Conservation (phyloP, 1,140 invertebrate species). For the Drosophila guanche region DNA sequence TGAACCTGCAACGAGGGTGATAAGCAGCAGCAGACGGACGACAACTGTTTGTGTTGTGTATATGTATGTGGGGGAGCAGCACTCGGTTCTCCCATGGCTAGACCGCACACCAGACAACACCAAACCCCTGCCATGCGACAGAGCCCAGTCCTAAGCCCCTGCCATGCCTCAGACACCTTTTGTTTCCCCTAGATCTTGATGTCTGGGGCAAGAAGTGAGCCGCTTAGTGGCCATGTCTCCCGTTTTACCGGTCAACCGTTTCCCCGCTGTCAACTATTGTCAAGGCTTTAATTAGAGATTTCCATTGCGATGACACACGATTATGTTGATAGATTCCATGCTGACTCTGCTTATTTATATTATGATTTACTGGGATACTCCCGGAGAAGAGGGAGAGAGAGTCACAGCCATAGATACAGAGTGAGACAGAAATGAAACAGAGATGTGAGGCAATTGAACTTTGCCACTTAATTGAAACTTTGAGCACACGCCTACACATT, state of each 20-base stretch:
- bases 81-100: conserved; percentile 21
- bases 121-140: conserved; percentile 12
- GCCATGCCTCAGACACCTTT: conserved; percentile 40
- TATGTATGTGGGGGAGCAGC: conserved; percentile 1
- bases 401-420: too few relatives aligned
- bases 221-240: conserved; percentile 38
- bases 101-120: conserved; percentile 28
- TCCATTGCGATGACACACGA: conserved; percentile 33
- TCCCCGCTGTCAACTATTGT: conserved; percentile 39
- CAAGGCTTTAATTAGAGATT: conserved; percentile 57
- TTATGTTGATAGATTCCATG: conserved; percentile 49
- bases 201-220: conserved; percentile 47
- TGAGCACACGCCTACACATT: conserved; percentile 6
- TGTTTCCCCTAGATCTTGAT: conserved; percentile 52
- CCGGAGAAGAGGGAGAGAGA: too few relatives aligned
- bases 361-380: conserved; percentile 8
- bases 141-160: neutral
- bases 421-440: too few relatives aligned
- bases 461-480: conserved; percentile 52
- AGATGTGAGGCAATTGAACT: conserved; percentile 37
- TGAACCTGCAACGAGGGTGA: conserved; percentile 34
- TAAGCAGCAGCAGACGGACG: conserved; percentile 11
- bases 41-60: too few relatives aligned
- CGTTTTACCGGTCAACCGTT: neutral
- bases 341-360: conserved; percentile 45